phyloP scores from a whole-genome alignment of 2,888 invertebrate species.

The Tridacna gigas region DNA sequence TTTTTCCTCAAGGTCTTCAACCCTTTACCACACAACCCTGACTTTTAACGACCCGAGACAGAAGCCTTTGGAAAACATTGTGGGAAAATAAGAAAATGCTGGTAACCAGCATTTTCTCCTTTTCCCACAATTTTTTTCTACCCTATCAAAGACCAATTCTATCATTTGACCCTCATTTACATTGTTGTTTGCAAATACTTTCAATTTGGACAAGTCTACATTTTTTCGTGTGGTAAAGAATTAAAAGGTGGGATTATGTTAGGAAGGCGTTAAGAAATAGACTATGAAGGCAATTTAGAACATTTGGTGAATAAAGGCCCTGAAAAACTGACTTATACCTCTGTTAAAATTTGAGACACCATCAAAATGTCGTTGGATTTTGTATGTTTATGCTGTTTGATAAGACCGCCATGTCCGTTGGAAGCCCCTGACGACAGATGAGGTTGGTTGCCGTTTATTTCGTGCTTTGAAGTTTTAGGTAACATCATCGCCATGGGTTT shows the following conservation, averaged over 20 bases:
- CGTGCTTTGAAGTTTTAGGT: conserved; percentile 17
- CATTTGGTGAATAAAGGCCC: not conserved
- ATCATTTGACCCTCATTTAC: no score
- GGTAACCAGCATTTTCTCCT: no score
- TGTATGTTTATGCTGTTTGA: conserved; percentile 52
- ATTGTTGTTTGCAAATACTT: no score
- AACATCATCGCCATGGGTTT: conserved; percentile 49
- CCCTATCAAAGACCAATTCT: no score
- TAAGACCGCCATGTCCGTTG: conserved; percentile 24
- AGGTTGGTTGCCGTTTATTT: conserved; percentile 26
- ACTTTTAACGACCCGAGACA: no score
- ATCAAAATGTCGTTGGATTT: conserved; percentile 50
- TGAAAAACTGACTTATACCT: conserved; percentile 23
- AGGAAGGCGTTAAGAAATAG: not conserved
- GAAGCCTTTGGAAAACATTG: no score
- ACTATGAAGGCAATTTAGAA: not conserved
- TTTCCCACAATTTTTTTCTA: no score
- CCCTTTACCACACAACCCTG: no score
- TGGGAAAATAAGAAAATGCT: no score
- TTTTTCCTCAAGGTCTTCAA: no score
- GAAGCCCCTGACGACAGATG: conserved; percentile 16
- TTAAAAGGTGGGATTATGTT: not conserved
- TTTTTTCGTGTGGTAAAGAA: no score
- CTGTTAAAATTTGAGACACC: conserved; percentile 36
- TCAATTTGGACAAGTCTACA: no score